phyloP scores from a whole-genome alignment of 2,888 invertebrate species.

The Plebejus argus region DNA sequence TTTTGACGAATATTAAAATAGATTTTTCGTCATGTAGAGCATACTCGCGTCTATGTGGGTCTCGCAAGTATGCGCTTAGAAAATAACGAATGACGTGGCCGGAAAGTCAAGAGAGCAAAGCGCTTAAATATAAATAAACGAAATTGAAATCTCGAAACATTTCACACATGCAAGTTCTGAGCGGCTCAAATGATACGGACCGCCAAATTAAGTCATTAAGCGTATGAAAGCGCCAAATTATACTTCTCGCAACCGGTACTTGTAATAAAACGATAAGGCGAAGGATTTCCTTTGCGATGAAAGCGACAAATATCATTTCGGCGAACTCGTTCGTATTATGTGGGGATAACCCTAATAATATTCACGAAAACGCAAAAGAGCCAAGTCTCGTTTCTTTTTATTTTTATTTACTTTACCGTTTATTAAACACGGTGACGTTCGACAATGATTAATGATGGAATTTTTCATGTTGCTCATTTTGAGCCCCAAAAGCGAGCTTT shows the following conservation, averaged over 20 bases:
- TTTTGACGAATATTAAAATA: neutral
- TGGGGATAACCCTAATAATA: slow-evolving; percentile 45
- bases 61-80: neutral
- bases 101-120: slow-evolving; percentile 17
- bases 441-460: slow-evolving; percentile 26
- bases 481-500: slow-evolving; percentile 5
- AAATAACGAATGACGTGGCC: neutral
- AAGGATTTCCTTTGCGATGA: slow-evolving; percentile 44
- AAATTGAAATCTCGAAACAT: slow-evolving; percentile 21
- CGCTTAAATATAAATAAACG: slow-evolving; percentile 20
- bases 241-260: slow-evolving; percentile 38
- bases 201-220: slow-evolving; percentile 32
- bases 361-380: slow-evolving; percentile 37
- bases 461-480: slow-evolving; percentile 28
- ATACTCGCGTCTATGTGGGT: neutral
- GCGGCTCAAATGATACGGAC: slow-evolving; percentile 28
- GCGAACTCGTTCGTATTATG: slow-evolving; percentile 40
- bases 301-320: slow-evolving; percentile 41
- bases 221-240: slow-evolving; percentile 43
- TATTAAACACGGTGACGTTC: slow-evolving; percentile 27
- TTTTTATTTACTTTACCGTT: slow-evolving; percentile 30
- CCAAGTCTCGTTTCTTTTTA: slow-evolving; percentile 27
- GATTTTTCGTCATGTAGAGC: neutral
- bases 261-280: slow-evolving; percentile 41
- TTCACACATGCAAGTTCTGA: slow-evolving; percentile 25